Evolutionary conservation across 2,113 vertebrate species (phyloP).

Genomic region (Pelodiscus sinensis): DNA sequence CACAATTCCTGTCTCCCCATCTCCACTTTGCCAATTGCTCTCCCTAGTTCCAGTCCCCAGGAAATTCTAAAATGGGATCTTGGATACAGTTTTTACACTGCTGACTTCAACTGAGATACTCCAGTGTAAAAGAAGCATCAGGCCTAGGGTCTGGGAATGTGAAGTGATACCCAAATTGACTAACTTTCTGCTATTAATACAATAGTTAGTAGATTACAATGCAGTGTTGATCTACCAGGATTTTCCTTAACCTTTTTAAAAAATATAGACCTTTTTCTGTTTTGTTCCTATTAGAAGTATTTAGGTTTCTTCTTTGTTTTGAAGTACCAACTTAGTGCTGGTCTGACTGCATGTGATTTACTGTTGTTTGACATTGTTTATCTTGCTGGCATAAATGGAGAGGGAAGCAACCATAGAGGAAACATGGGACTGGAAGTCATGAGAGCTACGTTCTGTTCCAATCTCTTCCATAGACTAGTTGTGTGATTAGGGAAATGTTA

Average conservation of each 20-base stretch:
- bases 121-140: too few relatives aligned
- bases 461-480: neutral
- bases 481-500: neutral
- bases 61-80: neutral
- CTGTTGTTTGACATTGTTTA: neutral
- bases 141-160: too few relatives aligned
- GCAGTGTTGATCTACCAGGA: fast-evolving
- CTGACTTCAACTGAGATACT: too few relatives aligned
- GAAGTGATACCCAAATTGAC: too few relatives aligned
- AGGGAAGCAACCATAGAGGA: neutral
- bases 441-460: neutral
- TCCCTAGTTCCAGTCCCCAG: neutral
- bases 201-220: neutral
- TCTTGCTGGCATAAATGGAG: neutral
- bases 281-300: neutral
- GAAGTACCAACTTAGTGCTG: neutral
- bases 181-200: too few relatives aligned
- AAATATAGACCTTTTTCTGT: neutral
- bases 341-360: neutral
- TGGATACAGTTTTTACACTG: too few relatives aligned
- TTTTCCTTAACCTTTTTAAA: neutral
- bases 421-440: neutral
- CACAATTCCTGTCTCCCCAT: neutral
- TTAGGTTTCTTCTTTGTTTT: neutral
- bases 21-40: neutral